phyloP scores from a whole-genome alignment of 2,113 vertebrate species.

The Gobiocypris rarus region DNA sequence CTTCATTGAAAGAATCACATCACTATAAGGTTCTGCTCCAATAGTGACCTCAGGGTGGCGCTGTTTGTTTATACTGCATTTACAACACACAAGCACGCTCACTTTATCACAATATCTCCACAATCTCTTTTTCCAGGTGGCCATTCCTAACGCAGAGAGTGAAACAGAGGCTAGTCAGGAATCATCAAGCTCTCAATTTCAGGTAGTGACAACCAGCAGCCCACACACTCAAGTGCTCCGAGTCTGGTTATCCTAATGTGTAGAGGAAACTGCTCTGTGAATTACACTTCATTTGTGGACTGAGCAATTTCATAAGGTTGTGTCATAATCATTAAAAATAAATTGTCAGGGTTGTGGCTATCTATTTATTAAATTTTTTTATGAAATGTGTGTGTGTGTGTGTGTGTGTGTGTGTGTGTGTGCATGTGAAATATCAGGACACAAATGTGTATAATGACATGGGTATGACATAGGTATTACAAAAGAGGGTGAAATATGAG shows the following conservation, averaged over 20 bases:
- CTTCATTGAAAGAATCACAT: background rate
- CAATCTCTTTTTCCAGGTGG: conserved; percentile 64
- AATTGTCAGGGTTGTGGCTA: too few species aligned
- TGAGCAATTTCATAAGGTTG: too few species aligned
- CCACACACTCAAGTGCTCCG: background rate
- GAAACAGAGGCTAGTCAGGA: conserved; percentile 68
- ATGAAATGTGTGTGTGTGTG: too few species aligned
- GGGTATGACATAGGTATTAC: too few species aligned
- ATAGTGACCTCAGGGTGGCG: background rate
- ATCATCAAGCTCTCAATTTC: conserved; percentile 67
- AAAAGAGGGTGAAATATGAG: too few species aligned
- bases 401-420: too few species aligned
- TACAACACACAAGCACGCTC: background rate
- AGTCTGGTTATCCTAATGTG: background rate
- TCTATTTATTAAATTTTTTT: too few species aligned
- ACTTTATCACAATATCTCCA: conserved; percentile 17
- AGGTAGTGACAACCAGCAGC: conserved; percentile 62
- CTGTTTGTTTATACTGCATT: background rate
- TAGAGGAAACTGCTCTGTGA: background rate
- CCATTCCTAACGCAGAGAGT: conserved; percentile 60
- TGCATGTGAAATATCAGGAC: too few species aligned
- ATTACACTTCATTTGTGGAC: background rate
- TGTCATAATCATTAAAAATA: too few species aligned
- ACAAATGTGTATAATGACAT: too few species aligned
- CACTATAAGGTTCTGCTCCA: background rate